Base-by-base conservation (phyloP, 2,888 invertebrate genomes). In the Drosophila mimica region DNA sequence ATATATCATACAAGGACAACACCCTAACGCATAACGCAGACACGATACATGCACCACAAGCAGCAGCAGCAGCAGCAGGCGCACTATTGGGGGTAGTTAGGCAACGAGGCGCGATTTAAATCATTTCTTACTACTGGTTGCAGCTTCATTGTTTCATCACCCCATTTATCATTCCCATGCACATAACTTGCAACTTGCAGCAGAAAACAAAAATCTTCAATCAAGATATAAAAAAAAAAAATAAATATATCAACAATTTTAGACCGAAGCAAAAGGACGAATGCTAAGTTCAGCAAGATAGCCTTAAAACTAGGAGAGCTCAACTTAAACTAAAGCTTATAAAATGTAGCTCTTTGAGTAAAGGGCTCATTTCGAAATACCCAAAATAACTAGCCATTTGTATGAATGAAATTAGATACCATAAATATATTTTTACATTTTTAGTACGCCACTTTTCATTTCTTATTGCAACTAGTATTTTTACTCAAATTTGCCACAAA, bases 51-150 rank as follows among this genome's bases (percentile, higher is more conserved):
- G 40, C 48, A 40, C 30, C n/a, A 40, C 6, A 25, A 25, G 25
- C 54, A 38, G 4, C 54, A 34, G 1, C 34, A 57, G 20, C 30
- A 31, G 20, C 30, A 57, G 20, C 20, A n/a, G 38, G 30, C 38
- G 30, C 38, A 38, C 57, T 70, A 65, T 61, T 70, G 51, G 79
- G 79, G 75, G 75, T 70, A 77, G 70, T 70, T 75, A 43, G n/a
- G 69, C 69, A 49, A n/a, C 28, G 36, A 17, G 31, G 52, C 40
- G 54, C 36, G 25, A 54, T 40, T 40, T 33, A 25, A 59, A 31
- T n/a, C 28, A 60, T 20, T 49, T n/a, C 33, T 31, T 33, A 17
- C 31, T 9, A 2, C 31, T 33, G 20, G 30, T 17, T 51, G 6
- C 57, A 40, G 61, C 53, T 40, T 40, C 46, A 13, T 11, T 30